phyloP scores from a whole-genome alignment of 2,113 vertebrate species.

The Sciurus niger region DNA sequence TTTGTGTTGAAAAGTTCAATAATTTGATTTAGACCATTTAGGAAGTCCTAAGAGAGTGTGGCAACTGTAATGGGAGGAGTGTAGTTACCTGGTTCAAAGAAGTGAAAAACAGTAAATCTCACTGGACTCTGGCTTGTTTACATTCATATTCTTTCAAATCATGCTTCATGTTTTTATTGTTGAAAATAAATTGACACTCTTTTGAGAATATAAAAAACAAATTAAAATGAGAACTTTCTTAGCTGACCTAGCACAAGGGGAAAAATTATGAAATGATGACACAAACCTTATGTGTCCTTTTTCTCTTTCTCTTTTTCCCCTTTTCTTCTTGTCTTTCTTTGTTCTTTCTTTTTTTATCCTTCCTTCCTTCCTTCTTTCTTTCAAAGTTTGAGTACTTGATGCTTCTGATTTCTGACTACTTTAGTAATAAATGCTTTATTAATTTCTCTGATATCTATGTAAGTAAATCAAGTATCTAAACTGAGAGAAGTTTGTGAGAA shows the following conservation, averaged over 20 bases:
- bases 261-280: no score
- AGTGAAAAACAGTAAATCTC: background rate
- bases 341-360: accelerated
- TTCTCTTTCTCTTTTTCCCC: background rate
- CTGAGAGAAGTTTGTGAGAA: background rate
- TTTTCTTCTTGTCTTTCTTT: background rate
- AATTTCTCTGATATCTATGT: background rate
- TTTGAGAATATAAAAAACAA: background rate
- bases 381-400: background rate
- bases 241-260: background rate
- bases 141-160: background rate
- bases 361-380: background rate
- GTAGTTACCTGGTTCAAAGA: background rate
- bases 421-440: background rate
- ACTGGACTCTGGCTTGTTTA: background rate
- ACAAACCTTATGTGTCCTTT: background rate
- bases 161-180: background rate
- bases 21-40: background rate
- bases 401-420: background rate
- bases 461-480: background rate
- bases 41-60: background rate
- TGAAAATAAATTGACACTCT: background rate
- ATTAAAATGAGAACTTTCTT: background rate
- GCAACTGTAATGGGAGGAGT: no score
- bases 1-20: background rate